phyloP scores from a whole-genome alignment of 2,113 vertebrate genomes.

The Amphiprion ocellaris region DNA sequence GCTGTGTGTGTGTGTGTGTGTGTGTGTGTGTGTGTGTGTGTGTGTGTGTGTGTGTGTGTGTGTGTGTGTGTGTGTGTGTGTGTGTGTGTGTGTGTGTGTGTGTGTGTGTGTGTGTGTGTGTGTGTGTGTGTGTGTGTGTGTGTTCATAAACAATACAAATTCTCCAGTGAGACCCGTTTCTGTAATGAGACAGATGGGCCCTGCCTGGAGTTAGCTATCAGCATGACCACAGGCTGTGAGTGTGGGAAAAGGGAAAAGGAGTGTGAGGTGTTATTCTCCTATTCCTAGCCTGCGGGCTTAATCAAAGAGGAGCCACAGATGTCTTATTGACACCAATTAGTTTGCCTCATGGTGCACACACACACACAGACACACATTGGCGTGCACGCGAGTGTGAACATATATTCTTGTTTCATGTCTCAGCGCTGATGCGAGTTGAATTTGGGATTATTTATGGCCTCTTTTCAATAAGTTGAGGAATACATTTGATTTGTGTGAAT shows the following conservation, averaged over 20 bases:
- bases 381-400: conserved; percentile 16
- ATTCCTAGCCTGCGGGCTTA: conserved; percentile 78
- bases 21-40: conserved; percentile 8
- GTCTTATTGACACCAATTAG: conserved; percentile 83
- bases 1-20: conserved; percentile 5
- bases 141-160: conserved; percentile 73
- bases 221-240: conserved; percentile 67
- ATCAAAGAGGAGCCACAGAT: conserved; percentile 82
- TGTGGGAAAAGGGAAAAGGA: conserved; percentile 10
- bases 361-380: conserved; percentile 11
- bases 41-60: conserved; percentile 34
- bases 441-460: conserved; percentile 41
- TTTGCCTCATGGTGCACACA: conserved; percentile 62
- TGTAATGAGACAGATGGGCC: conserved; percentile 80
- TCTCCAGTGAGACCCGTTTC: conserved; percentile 68
- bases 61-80: conserved; percentile 23
- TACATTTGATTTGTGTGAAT: conserved; percentile 36
- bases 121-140: conserved; percentile 34
- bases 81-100: conserved; percentile 15
- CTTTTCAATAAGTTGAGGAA: conserved; percentile 25
- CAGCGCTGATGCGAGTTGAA: conserved; percentile 21
- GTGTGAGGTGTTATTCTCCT: conserved; percentile 63
- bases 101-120: conserved; percentile 9
- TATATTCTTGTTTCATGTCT: conserved; percentile 8
- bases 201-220: conserved; percentile 73